These are phyloP conservation scores for Rhipidura dahli DNA, from an alignment of 2,113 vertebrate genomes.

Conservation along the genomic window DNA sequence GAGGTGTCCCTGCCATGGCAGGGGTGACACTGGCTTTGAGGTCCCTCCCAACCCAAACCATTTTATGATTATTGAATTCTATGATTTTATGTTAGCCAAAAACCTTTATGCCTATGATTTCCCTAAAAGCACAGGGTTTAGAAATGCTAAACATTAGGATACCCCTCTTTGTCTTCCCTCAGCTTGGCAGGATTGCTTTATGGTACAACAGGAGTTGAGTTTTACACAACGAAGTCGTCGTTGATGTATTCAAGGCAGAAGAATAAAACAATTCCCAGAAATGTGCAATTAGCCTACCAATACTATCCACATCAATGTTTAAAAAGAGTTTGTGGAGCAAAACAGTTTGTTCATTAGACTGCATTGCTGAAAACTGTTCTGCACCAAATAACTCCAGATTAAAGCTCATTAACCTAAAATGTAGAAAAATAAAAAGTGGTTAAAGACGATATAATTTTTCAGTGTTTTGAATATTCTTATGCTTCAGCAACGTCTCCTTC, in stretches of 20 bases:
- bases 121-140: neutral
- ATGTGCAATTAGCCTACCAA: neutral
- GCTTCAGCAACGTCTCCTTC: neutral
- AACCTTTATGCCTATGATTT: neutral
- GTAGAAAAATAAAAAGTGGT: neutral
- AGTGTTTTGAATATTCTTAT: neutral
- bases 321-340: neutral
- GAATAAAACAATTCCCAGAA: neutral
- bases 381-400: neutral
- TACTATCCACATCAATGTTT: neutral
- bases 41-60: neutral
- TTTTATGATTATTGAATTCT: neutral
- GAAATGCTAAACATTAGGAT: neutral
- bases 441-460: neutral
- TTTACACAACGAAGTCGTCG: neutral
- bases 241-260: neutral
- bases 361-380: neutral
- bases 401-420: neutral
- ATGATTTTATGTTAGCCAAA: neutral
- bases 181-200: neutral
- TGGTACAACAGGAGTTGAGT: neutral
- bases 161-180: neutral
- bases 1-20: neutral
- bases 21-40: fast-evolving
- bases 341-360: neutral